A percentile compares a stretch with the other conserved stretches of the same genome.
Evolutionary conservation across 2,797 vertebrate species (phyloP).

Genomic region (Kryptopterus vitreolus): DNA sequence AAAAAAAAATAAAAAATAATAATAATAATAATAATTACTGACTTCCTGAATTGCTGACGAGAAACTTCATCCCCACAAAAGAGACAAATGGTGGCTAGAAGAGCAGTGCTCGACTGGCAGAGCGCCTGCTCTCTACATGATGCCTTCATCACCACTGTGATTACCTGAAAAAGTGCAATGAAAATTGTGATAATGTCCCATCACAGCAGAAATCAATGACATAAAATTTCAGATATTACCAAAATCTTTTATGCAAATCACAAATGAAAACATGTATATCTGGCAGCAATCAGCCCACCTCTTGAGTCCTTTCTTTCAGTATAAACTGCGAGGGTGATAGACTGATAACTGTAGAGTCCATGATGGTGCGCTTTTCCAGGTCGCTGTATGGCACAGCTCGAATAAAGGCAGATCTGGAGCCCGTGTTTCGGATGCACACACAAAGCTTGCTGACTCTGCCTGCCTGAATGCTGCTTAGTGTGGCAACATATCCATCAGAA

Average conservation of each 20-base stretch:
- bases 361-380: conserved; percentile 67
- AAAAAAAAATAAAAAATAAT: background rate
- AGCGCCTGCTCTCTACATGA: conserved; percentile 68
- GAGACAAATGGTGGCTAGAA: conserved; percentile 84
- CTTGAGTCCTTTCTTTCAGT: conserved; percentile 84
- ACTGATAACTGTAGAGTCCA: conserved; percentile 78
- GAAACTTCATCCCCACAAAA: conserved; percentile 94
- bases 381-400: conserved; percentile 83
- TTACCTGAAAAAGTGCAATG: conserved; percentile 69
- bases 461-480: conserved; percentile 69
- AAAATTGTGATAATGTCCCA: background rate
- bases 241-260: background rate
- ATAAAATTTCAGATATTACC: too few species aligned
- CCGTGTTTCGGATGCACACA: conserved; percentile 85
- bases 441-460: conserved; percentile 76
- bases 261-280: background rate
- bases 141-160: conserved; percentile 84
- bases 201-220: background rate
- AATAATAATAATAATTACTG: conserved; percentile 49
- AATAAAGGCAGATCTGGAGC: conserved; percentile 89
- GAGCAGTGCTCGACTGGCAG: conserved; percentile 60
- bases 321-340: conserved; percentile 91
- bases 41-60: conserved; percentile 91
- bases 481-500: conserved; percentile 82
- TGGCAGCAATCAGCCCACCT: conserved; percentile 71